Base-by-base conservation (phyloP, 2,888 invertebrate species). In the Notodonta ziczac region DNA sequence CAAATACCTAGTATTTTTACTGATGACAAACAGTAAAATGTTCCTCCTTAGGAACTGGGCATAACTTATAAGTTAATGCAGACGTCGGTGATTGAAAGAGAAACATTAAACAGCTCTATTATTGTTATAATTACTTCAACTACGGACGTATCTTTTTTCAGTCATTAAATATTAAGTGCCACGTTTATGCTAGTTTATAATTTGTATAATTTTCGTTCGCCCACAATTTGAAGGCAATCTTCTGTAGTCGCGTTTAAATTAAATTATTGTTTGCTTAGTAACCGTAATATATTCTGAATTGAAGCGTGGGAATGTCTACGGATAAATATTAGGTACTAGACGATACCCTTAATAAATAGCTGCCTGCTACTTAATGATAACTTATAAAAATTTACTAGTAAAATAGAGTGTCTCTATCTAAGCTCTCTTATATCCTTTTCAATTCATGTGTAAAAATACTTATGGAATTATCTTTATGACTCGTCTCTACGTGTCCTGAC, bases 71-170 rank as follows among this genome's bases (percentile, higher is more conserved):
- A 48, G 50, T 5, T 35, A 35, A 35, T 35, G 2, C 14, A 50
- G 75, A 81, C 80, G 76, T 80, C 68, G 68, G 75, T 85, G 86
- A 89, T 86, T 69, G 72, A 78, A 54, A 54, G 74, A 72, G 79
- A 76, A 74, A 80, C 82, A 71, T 77, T 80, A 82, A 82, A 86
- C 82, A 82, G 87, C 87, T 89, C 80, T 84, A 87, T 88, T 89
- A 90, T 90, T 85, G 84, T 84, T 77, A 80, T 86, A 83, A 90
- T 89, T 86, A 88, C 83, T 84, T 86, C 63, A 77, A 78, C 78
- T 77, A 78, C 72, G 62, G 65, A 70, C 74, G 69, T 72, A 59
- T 77, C 73, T 81, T 79, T 66, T 73, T 83, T 78, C 63, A 76
- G 69, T 76, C 79, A 79, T 82, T 84, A 86, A 81, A 80, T 73